Evolutionary conservation across 1,140 invertebrate genomes (phyloP), one percentile per base, ranked within the genome.

Genomic region (Bombus pascuorum): DNA sequence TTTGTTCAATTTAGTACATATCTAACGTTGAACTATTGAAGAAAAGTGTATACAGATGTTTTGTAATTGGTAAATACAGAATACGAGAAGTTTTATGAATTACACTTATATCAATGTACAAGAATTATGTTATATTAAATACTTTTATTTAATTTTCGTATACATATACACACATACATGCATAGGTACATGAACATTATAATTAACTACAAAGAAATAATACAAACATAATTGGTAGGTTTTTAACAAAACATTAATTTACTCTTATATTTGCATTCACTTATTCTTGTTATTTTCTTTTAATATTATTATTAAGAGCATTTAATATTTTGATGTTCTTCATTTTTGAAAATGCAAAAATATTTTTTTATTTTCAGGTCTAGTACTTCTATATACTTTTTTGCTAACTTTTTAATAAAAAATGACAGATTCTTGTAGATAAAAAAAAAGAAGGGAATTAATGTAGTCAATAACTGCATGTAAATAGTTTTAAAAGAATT

Each of bases 241-340:
- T 85, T 80, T 80, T 79, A 79, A 79, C n/a, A 37, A 71, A 78
- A 70, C 70, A 81, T 65, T 82, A n/a, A 78, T 79, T 82, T 32
- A 86, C 4, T 37, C 12, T 34, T 70, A 80, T 53, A 78, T 42
- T 37, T 84, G 12, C 37, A 53, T 76, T 15, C 25, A 62, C 39
- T 37, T 13, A 6, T 32, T 53, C 42, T 59, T 70, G 10, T 47
- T 68, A 86, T 62, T 76, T 66, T 57, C 66, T 74, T 72, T 59
- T 28, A 70, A 53, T 39, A 81, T 32, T 37, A 84, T 62, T 72
- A 62, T 84, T 74, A 78, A 8, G 57, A 42, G 53, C 68, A 71
- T 84, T 83, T 83, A 78, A 57, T 28, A 42, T 83, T 76, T 68
- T n/a, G 28, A 32, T 59, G 47, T 37, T 37, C 65, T 47, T 74